Evolutionary conservation across 92 coral and sea anemone genomes (phyloP).

Genomic region (Isaurus tuberculatus): DNA sequence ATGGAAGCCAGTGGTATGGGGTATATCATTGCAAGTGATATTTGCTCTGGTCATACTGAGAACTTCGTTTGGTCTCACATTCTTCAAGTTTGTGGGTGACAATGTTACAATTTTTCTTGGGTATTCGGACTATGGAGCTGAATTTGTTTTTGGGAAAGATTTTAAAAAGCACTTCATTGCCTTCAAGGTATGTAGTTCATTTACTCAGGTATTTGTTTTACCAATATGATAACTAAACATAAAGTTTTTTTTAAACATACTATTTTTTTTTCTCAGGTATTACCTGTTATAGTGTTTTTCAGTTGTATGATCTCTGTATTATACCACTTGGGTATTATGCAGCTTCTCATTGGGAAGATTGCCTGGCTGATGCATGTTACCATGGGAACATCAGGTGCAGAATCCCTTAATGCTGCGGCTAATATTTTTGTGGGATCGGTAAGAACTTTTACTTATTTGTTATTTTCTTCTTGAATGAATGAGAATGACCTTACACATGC

Average conservation of each 20-base stretch:
- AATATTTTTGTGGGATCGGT: slow-evolving; percentile 98
- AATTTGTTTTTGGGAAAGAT: slow-evolving; percentile 84
- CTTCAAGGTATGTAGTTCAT: slow-evolving; percentile 74
- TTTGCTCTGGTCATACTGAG: slow-evolving; percentile 92
- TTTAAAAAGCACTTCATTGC: slow-evolving; percentile 79
- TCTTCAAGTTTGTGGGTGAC: slow-evolving; percentile 86
- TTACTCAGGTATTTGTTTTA: neutral
- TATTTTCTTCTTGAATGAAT: neutral
- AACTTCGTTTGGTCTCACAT: slow-evolving; percentile 76
- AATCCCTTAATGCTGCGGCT: slow-evolving; percentile 96
- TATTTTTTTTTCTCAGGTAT: slow-evolving; percentile 53
- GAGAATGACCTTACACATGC: too few relatives aligned
- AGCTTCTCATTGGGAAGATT: slow-evolving; percentile 81
- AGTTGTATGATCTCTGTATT: slow-evolving; percentile 86
- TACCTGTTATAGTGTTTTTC: slow-evolving; percentile 87
- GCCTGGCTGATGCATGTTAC: slow-evolving; percentile 98
- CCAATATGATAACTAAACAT: too few relatives aligned
- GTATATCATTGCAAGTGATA: slow-evolving; percentile 82
- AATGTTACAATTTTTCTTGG: slow-evolving; percentile 77
- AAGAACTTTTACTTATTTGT: slow-evolving; percentile 18
- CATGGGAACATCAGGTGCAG: slow-evolving; percentile 95
- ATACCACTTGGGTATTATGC: slow-evolving; percentile 85
- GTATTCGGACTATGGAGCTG: slow-evolving; percentile 84
- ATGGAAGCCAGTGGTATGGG: slow-evolving; percentile 99
- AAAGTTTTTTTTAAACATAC: too few relatives aligned